phyloP scores from a whole-genome alignment of 2,797 vertebrate genomes.

The Momotus momota region DNA sequence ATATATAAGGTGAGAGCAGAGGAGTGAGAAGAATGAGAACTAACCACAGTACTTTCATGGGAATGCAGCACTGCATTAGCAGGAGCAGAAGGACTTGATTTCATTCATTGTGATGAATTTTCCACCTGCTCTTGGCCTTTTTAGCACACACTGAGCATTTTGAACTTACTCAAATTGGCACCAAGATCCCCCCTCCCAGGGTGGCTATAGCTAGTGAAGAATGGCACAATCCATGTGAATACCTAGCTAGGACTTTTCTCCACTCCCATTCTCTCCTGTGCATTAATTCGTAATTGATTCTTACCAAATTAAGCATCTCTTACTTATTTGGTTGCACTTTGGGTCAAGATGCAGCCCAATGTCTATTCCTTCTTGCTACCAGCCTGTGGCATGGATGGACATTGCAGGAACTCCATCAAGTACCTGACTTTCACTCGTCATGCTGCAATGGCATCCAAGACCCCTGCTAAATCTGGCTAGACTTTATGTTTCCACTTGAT shows the following conservation, averaged over 20 bases:
- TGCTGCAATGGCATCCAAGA: accelerated
- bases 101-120: background rate
- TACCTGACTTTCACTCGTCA: accelerated
- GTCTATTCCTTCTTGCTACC: background rate
- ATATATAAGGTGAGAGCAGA: background rate
- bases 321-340: background rate
- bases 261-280: background rate
- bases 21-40: background rate
- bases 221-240: background rate
- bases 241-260: background rate
- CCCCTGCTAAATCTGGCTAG: background rate
- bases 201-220: background rate
- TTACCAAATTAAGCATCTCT: background rate
- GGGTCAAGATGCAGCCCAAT: background rate
- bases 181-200: background rate
- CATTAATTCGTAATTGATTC: background rate
- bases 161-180: background rate
- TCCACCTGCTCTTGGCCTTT: background rate
- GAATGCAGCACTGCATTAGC: background rate
- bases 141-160: background rate
- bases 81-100: background rate
- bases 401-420: background rate
- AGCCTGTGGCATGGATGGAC: background rate
- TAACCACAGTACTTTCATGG: background rate
- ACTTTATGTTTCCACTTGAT: background rate